A percentile compares a stretch with the other conserved stretches of the same genome.
These are phyloP conservation scores for Tiphia femorata DNA, from an alignment of 2,888 invertebrate species.

Conservation along the genomic window DNA sequence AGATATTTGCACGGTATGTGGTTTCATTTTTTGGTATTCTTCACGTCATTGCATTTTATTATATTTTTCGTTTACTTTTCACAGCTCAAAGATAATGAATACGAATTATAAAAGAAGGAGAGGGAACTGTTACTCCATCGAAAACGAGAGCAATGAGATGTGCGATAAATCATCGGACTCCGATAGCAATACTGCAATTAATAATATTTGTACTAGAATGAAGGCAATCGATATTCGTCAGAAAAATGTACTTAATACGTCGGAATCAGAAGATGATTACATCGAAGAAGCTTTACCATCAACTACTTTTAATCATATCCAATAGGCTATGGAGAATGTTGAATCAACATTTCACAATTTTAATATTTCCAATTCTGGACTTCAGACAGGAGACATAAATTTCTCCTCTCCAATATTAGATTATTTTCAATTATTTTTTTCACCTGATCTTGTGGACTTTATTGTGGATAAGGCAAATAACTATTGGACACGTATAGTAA, in stretches of 20 bases:
- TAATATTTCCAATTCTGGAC: slow-evolving; percentile 22
- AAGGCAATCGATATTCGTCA: slow-evolving; percentile 9
- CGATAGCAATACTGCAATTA: slow-evolving; percentile 19
- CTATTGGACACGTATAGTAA: slow-evolving; percentile 23
- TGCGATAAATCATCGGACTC: slow-evolving; percentile 14
- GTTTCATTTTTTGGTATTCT: slow-evolving; percentile 10
- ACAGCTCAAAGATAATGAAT: slow-evolving; percentile 21
- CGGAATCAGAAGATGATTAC: slow-evolving; percentile 23
- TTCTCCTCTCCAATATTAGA: slow-evolving; percentile 23
- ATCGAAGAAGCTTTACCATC: slow-evolving; percentile 15
- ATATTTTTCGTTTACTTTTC: too few species aligned
- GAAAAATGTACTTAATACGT: slow-evolving; percentile 22
- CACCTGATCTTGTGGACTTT: slow-evolving; percentile 20
- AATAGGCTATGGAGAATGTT: slow-evolving; percentile 20
- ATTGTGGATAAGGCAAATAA: slow-evolving; percentile 20
- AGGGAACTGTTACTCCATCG: slow-evolving; percentile 13
- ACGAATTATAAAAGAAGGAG: slow-evolving; percentile 15
- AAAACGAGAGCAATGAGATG: slow-evolving; percentile 16
- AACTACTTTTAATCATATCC: slow-evolving; percentile 15
- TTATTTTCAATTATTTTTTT: slow-evolving; percentile 23
- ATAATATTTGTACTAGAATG: slow-evolving; percentile 22
- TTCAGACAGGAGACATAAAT: slow-evolving; percentile 18
- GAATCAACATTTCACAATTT: slow-evolving; percentile 15
- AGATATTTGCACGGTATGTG: slow-evolving; percentile 21
- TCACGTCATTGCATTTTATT: slow-evolving; percentile 20